Percentiles rank a stretch among this genome's conserved stretches.
Evolutionary conservation across 2,888 invertebrate species (phyloP).

Genomic region (Sinhomidia bicolor): DNA sequence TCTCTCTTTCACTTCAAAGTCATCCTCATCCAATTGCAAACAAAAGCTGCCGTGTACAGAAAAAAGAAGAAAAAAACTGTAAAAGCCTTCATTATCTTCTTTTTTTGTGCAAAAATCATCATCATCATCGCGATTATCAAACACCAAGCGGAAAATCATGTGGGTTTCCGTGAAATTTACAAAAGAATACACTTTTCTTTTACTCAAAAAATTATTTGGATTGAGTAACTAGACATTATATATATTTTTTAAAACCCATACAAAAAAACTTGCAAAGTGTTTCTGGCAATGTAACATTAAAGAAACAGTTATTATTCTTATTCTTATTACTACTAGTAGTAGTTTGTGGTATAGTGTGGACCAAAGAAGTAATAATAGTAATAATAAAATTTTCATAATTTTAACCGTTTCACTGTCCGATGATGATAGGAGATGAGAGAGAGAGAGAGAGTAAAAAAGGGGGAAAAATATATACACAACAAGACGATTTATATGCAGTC

Average conservation of each 20-base stretch:
- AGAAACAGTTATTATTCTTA: constrained; percentile 31
- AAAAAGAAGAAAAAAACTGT: constrained; percentile 13
- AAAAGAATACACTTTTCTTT: background rate
- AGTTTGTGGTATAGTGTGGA: constrained; percentile 32
- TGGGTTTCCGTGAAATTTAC: background rate
- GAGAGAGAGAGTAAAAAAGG: too few relatives aligned
- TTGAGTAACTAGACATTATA: background rate
- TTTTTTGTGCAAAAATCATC: constrained; percentile 8
- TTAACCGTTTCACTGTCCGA: constrained; percentile 42
- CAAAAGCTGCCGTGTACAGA: background rate
- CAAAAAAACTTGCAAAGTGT: background rate
- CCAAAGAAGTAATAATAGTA: background rate
- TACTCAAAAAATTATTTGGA: background rate
- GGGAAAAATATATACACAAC: too few relatives aligned
- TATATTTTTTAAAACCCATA: background rate
- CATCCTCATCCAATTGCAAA: constrained; percentile 14
- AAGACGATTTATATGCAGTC: constrained; percentile 62
- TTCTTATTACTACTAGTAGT: background rate
- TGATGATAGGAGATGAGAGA: constrained; percentile 18
- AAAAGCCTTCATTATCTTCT: constrained; percentile 21
- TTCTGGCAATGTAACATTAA: background rate
- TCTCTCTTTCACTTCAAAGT: background rate
- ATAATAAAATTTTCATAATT: constrained; percentile 26
- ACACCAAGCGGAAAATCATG: background rate
- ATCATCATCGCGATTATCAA: too few relatives aligned